Conservation (phyloP, 1,140 invertebrate genomes). For the Gyrodactylus bullatarudis region DNA sequence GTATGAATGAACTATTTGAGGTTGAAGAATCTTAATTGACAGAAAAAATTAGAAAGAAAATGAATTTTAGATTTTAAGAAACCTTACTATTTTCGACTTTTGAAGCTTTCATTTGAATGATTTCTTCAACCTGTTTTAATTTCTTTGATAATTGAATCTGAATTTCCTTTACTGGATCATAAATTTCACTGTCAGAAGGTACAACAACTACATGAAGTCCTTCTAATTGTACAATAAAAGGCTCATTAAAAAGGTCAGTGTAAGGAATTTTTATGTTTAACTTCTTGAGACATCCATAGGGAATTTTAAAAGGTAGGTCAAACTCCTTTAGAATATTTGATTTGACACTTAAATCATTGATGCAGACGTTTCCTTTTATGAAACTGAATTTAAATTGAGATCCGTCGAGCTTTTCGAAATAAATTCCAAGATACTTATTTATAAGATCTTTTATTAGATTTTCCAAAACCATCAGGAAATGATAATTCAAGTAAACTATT, state of each 20-base stretch:
- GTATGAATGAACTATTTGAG: neutral
- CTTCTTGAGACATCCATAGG: neutral
- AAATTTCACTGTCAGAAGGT: neutral
- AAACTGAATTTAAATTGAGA: neutral
- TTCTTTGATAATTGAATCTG: neutral
- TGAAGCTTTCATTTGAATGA: neutral
- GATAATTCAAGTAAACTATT: no score
- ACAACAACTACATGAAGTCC: neutral
- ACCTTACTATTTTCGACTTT: neutral
- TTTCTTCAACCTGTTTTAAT: neutral
- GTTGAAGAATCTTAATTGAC: no score
- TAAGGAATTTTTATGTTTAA: neutral
- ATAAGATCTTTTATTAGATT: neutral
- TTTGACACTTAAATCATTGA: neutral
- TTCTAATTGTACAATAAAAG: neutral
- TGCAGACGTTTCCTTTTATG: neutral
- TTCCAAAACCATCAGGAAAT: no score
- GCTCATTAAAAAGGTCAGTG: neutral
- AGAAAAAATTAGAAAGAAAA: no score
- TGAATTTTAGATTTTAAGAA: neutral
- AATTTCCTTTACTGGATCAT: neutral
- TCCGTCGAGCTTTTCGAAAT: neutral
- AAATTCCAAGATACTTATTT: neutral
- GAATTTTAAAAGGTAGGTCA: neutral
- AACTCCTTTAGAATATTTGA: neutral